Conservation (phyloP, 2,888 invertebrate species). For the Coleophora flavipennella region DNA sequence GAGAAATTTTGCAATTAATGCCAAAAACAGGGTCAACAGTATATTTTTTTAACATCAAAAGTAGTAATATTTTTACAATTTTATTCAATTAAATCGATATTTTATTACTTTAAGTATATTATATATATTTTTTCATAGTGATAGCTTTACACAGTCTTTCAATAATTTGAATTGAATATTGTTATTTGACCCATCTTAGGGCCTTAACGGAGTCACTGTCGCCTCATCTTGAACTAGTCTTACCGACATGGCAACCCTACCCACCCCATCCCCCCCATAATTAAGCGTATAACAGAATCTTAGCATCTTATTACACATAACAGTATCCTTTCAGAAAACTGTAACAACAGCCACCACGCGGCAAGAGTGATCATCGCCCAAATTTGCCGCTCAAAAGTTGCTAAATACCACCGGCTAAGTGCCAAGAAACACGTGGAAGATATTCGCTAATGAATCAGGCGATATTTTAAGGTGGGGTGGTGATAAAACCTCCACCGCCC, state of each 20-base stretch:
- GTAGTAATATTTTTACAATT: no score
- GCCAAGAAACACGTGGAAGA: slow-evolving; percentile 66
- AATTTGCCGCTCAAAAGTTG: slow-evolving; percentile 48
- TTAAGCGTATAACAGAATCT: slow-evolving; percentile 72
- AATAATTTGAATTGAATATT: no score
- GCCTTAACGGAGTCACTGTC: no score
- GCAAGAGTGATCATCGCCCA: slow-evolving; percentile 53
- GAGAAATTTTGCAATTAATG: no score
- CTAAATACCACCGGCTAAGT: slow-evolving; percentile 40
- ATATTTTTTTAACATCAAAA: no score
- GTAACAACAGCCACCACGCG: slow-evolving; percentile 53
- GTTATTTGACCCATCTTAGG: no score
- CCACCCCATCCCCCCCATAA: slow-evolving; percentile 41
- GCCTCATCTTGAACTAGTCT: not conserved
- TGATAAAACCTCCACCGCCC: slow-evolving; percentile 65
- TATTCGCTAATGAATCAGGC: slow-evolving; percentile 73
- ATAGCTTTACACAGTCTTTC: no score
- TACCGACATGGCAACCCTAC: not conserved
- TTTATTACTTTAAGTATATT: no score
- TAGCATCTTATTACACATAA: slow-evolving; percentile 73
- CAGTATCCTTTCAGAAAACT: slow-evolving; percentile 72
- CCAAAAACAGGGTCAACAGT: no score
- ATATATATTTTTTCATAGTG: no score
- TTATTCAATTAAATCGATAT: no score
- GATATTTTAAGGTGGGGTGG: slow-evolving; percentile 71